phyloP scores from a whole-genome alignment of 2,797 vertebrate genomes.

The Hybognathus amarus region DNA sequence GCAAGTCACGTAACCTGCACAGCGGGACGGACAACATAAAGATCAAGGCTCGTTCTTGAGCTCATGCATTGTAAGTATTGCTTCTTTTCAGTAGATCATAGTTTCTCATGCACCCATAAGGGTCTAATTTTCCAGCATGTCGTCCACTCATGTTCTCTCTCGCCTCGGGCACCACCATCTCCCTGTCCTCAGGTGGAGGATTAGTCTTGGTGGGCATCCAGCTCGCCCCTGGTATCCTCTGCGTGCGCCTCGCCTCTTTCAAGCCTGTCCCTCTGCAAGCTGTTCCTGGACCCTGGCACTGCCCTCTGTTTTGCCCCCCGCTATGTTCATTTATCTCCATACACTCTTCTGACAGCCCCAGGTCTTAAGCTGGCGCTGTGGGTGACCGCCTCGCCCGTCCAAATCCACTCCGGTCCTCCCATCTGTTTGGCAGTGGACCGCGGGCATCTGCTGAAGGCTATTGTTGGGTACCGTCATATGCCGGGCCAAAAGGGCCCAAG shows the following conservation, averaged over 20 bases:
- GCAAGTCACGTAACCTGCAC: background rate
- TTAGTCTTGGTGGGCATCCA: constrained; percentile 70
- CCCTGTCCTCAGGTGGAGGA: constrained; percentile 61
- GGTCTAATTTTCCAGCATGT: constrained; percentile 25
- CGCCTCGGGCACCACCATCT: constrained; percentile 13
- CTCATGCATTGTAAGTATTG: constrained; percentile 27
- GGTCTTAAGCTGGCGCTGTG: constrained; percentile 70
- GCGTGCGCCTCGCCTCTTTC: constrained; percentile 64
- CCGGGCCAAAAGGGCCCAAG: constrained; percentile 79
- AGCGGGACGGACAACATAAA: background rate
- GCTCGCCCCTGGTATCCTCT: constrained; percentile 55
- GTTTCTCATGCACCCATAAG: constrained; percentile 4
- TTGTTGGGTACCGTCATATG: constrained; percentile 81
- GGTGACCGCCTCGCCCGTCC: constrained; percentile 56
- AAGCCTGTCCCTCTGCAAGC: constrained; percentile 73
- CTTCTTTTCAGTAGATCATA: constrained; percentile 10
- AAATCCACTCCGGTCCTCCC: constrained; percentile 76
- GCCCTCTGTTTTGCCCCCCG: constrained; percentile 71
- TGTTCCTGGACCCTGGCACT: constrained; percentile 73
- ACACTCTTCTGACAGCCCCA: constrained; percentile 76
- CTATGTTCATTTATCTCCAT: constrained; percentile 80
- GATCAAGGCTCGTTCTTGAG: constrained; percentile 25
- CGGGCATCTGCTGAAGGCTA: constrained; percentile 79
- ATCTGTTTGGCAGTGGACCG: constrained; percentile 79
- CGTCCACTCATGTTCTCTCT: constrained; percentile 17